phyloP scores from a whole-genome alignment of 2,113 vertebrate genomes.

The Myanophis thanlyinensis region DNA sequence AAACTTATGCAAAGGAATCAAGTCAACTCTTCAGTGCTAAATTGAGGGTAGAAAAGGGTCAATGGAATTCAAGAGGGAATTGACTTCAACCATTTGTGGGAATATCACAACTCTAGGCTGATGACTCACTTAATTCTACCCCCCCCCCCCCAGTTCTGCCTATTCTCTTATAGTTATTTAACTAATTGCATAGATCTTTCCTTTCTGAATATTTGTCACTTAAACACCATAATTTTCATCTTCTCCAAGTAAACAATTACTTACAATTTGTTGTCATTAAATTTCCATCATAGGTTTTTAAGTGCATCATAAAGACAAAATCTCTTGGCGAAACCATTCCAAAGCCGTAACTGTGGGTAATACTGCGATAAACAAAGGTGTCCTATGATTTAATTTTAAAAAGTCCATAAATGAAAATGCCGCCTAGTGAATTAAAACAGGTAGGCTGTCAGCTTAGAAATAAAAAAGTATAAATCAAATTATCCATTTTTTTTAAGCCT shows the following conservation, averaged over 20 bases:
- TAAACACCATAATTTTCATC: neutral
- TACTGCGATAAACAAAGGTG: constrained; percentile 60
- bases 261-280: constrained; percentile 68
- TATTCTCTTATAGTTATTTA: neutral
- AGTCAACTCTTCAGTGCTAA: neutral
- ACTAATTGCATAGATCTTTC: neutral
- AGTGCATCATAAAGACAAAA: constrained; percentile 64
- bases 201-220: neutral
- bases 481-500: neutral
- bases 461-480: neutral
- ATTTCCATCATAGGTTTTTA: constrained; percentile 58
- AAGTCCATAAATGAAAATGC: neutral
- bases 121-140: neutral
- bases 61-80: neutral
- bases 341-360: constrained; percentile 69
- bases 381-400: constrained; percentile 52
- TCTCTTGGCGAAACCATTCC: constrained; percentile 67
- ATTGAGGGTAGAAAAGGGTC: neutral
- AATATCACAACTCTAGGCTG: neutral
- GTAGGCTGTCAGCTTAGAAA: neutral
- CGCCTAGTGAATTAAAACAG: neutral
- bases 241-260: constrained; percentile 30
- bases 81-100: neutral
- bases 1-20: neutral
- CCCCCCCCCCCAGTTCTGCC: neutral